A percentile compares a stretch with the other conserved stretches of the same genome.
phyloP scores from a whole-genome alignment of 2,113 vertebrate genomes.

The Cephalopterus ornatus region DNA sequence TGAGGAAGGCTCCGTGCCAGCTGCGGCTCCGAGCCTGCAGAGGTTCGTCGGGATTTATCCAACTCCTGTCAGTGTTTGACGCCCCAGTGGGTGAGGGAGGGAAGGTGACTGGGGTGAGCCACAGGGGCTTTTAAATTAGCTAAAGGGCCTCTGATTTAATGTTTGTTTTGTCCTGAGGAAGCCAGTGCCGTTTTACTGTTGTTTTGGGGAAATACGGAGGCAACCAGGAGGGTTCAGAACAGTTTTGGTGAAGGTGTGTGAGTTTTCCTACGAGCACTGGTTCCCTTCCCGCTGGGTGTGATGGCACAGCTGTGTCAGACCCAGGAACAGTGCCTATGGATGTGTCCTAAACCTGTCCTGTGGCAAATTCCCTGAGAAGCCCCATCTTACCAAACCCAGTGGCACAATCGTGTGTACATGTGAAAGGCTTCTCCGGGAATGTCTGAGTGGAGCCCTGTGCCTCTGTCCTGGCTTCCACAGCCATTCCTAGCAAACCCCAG shows the following conservation, averaged over 20 bases:
- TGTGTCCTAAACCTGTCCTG: neutral
- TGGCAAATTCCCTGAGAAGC: neutral
- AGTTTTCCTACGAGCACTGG: fast-evolving
- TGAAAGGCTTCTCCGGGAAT: fast-evolving
- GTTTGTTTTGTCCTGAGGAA: neutral
- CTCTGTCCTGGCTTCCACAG: neutral
- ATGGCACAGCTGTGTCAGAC: fast-evolving
- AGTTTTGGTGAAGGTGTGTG: neutral
- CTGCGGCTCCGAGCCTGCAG: neutral
- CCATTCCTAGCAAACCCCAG: neutral
- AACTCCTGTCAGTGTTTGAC: neutral
- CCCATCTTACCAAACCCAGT: neutral
- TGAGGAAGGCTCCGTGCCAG: constrained; percentile 46
- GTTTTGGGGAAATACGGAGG: neutral
- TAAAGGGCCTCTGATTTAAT: neutral
- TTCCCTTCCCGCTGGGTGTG: neutral
- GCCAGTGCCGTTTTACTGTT: neutral
- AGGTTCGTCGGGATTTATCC: fast-evolving
- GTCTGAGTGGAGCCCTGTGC: neutral
- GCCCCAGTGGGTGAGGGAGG: neutral
- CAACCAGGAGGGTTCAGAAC: neutral
- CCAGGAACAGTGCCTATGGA: neutral
- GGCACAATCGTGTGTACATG: fast-evolving
- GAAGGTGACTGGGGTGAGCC: neutral
- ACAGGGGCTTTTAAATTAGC: neutral